These are phyloP conservation scores for Gryllus bimaculatus DNA, from an alignment of 1,140 invertebrate species.

Conservation along the genomic window DNA sequence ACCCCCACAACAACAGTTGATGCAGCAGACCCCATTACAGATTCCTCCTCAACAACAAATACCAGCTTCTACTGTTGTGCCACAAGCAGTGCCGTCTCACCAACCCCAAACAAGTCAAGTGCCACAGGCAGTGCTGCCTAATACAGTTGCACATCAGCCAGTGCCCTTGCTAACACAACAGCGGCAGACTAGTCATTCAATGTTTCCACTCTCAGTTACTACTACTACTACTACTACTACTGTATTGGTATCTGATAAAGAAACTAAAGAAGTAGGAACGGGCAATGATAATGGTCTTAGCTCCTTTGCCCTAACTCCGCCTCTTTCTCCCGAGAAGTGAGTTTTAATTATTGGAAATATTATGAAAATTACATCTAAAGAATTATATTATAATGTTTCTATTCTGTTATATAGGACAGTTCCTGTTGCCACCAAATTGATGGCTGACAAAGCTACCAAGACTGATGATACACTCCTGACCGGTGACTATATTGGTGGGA, in stretches of 20 bases:
- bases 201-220: not conserved
- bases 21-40: too few relatives aligned
- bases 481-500: slow-evolving; percentile 24
- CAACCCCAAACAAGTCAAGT: slow-evolving; percentile 20
- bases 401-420: slow-evolving; percentile 28
- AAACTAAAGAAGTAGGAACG: slow-evolving; percentile 14
- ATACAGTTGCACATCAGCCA: not conserved
- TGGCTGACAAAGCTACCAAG: slow-evolving; percentile 43
- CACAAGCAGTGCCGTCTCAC: slow-evolving; percentile 25
- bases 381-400: not conserved
- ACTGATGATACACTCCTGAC: slow-evolving; percentile 36
- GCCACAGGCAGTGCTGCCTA: not conserved
- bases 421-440: slow-evolving; percentile 34
- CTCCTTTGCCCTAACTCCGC: slow-evolving; percentile 44
- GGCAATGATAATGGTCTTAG: slow-evolving; percentile 27
- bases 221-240: not conserved
- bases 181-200: slow-evolving; percentile 14
- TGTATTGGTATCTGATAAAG: slow-evolving; percentile 10
- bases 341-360: slow-evolving; percentile 33
- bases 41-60: not conserved
- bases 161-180: not conserved
- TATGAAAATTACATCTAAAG: not conserved
- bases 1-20: slow-evolving; percentile 21
- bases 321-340: slow-evolving; percentile 51
- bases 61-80: slow-evolving; percentile 12